Evolutionary conservation across 2,113 vertebrate species (phyloP).

Genomic region (Plecotus auritus): DNA sequence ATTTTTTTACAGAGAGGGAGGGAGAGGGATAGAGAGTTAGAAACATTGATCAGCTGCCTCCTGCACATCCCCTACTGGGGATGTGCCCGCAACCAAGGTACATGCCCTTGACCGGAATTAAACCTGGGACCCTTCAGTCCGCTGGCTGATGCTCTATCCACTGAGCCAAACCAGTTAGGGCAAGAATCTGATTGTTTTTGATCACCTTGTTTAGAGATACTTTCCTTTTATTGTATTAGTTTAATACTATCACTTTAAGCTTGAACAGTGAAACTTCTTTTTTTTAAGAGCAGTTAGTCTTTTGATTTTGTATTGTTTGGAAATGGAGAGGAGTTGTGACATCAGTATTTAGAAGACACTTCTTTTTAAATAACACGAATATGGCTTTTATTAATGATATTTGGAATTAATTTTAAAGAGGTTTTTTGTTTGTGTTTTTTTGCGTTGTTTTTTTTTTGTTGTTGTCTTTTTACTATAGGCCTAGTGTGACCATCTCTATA

Average conservation of each 20-base stretch:
- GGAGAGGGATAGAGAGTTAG: too few species aligned
- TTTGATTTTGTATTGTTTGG: background rate
- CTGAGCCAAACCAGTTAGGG: background rate
- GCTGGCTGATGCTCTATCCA: too few species aligned
- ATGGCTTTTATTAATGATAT: constrained; percentile 12
- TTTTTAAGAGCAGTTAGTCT: background rate
- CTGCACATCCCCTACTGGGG: too few species aligned
- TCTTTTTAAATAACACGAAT: background rate
- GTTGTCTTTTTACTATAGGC: background rate
- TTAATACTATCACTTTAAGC: background rate
- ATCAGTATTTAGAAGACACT: background rate
- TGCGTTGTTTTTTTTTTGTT: background rate
- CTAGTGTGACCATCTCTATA: background rate
- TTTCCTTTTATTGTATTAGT: background rate
- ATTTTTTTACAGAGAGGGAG: too few species aligned
- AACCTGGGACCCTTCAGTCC: too few species aligned
- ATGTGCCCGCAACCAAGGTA: too few species aligned
- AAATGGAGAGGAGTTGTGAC: background rate
- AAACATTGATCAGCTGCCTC: too few species aligned
- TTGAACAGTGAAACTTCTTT: background rate
- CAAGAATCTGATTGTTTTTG: background rate
- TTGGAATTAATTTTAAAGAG: constrained; percentile 21
- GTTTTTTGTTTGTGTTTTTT: background rate
- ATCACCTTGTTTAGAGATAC: background rate
- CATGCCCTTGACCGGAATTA: too few species aligned